These are phyloP conservation scores for Vanessa cardui DNA, from an alignment of 2,888 invertebrate species.

Conservation along the genomic window DNA sequence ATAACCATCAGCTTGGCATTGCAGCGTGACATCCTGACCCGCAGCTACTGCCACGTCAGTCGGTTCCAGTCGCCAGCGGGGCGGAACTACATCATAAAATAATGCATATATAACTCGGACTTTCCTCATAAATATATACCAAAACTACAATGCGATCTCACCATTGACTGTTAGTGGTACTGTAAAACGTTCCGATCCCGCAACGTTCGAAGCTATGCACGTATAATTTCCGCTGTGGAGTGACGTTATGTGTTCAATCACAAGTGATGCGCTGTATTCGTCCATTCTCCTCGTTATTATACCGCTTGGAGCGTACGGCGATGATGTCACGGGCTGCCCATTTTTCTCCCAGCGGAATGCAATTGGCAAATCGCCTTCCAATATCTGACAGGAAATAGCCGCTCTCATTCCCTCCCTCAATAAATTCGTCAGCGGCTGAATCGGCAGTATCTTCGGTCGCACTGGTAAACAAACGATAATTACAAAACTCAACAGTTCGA, in stretches of 20 bases:
- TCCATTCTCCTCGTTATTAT: constrained; percentile 85
- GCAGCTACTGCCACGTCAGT: constrained; percentile 91
- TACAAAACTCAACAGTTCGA: constrained; percentile 1
- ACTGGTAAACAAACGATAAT: constrained; percentile 76
- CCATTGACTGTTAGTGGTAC: constrained; percentile 92
- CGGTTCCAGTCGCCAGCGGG: constrained; percentile 94
- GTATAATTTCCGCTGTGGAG: constrained; percentile 95
- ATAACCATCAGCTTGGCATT: constrained; percentile 96
- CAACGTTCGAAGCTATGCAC: constrained; percentile 94
- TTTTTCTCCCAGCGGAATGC: constrained; percentile 96
- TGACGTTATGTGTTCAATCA: constrained; percentile 93
- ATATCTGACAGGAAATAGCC: constrained; percentile 94
- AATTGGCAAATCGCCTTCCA: constrained; percentile 96
- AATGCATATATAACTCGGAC: neutral
- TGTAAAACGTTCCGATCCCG: constrained; percentile 89
- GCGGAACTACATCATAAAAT: constrained; percentile 85
- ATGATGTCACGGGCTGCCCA: constrained; percentile 88
- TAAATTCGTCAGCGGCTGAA: constrained; percentile 91
- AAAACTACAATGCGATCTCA: constrained; percentile 54
- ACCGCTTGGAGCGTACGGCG: constrained; percentile 80
- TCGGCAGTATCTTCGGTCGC: constrained; percentile 92
- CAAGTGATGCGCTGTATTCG: constrained; percentile 92
- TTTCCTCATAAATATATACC: neutral
- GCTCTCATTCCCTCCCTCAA: constrained; percentile 93
- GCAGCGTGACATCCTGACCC: constrained; percentile 91